These are phyloP conservation scores for Thecophora atra DNA, from an alignment of 2,888 invertebrate genomes.

Conservation along the genomic window DNA sequence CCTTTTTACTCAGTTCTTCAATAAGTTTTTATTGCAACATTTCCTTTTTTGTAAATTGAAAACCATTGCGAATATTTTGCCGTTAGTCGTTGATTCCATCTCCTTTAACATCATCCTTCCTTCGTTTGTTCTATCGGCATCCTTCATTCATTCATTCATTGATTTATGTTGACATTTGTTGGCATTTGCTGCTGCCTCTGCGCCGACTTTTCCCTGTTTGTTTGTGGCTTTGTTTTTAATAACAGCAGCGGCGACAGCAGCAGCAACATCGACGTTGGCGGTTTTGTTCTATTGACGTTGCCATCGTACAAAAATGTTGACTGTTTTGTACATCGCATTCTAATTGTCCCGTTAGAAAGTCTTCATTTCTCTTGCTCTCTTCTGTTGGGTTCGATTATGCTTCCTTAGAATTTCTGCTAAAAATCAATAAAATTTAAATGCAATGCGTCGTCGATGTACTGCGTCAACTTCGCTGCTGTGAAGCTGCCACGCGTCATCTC, in stretches of 20 bases:
- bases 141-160: not conserved
- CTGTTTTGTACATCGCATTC: too few relatives aligned
- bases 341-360: not conserved
- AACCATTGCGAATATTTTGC: not conserved
- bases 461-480: not conserved
- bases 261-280: not conserved
- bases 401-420: constrained; percentile 5
- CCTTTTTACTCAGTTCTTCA: too few relatives aligned
- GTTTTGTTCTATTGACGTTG: not conserved
- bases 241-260: not conserved
- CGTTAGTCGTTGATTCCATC: not conserved
- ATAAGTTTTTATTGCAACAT: too few relatives aligned
- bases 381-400: not conserved
- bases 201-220: not conserved
- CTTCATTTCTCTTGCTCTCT: not conserved
- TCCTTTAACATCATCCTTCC: not conserved
- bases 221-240: not conserved
- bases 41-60: not conserved
- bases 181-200: constrained; percentile 10
- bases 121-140: too few relatives aligned
- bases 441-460: not conserved
- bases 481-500: too few relatives aligned
- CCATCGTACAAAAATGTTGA: not conserved
- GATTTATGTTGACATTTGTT: not conserved
- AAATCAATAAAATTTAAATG: not conserved